These are phyloP conservation scores for Piaya cayana DNA, from an alignment of 2,113 vertebrate species.

Conservation along the genomic window DNA sequence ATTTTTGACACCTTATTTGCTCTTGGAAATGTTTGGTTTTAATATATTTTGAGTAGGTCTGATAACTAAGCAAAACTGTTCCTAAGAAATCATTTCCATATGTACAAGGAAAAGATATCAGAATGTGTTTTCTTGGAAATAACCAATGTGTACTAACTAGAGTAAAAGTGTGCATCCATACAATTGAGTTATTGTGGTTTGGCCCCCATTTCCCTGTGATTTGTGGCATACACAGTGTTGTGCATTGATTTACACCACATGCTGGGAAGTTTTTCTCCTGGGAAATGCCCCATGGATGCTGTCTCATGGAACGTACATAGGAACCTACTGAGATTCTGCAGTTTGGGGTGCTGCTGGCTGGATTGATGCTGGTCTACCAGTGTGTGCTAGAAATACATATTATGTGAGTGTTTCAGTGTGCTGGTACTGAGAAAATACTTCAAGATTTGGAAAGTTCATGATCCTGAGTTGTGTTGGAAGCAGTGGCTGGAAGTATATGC, in stretches of 20 bases:
- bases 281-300: not conserved
- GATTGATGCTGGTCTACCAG: not conserved
- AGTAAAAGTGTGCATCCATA: not conserved
- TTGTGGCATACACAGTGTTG: fast-evolving
- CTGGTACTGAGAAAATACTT: not conserved
- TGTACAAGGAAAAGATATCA: not conserved
- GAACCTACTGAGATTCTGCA: not conserved
- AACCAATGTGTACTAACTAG: not conserved
- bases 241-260: not conserved
- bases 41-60: not conserved
- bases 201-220: not conserved
- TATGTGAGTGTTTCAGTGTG: not conserved
- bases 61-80: not conserved
- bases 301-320: not conserved
- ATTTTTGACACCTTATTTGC: not conserved
- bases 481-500: not conserved
- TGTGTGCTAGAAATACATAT: not conserved
- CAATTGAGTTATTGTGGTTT: not conserved
- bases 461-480: not conserved
- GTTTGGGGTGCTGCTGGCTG: not conserved
- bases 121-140: not conserved
- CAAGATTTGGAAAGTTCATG: not conserved
- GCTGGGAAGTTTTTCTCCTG: not conserved
- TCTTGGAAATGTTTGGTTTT: not conserved
- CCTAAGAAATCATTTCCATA: not conserved